phyloP scores from a whole-genome alignment of 2,113 vertebrate genomes.

The Circaetus gallicus region DNA sequence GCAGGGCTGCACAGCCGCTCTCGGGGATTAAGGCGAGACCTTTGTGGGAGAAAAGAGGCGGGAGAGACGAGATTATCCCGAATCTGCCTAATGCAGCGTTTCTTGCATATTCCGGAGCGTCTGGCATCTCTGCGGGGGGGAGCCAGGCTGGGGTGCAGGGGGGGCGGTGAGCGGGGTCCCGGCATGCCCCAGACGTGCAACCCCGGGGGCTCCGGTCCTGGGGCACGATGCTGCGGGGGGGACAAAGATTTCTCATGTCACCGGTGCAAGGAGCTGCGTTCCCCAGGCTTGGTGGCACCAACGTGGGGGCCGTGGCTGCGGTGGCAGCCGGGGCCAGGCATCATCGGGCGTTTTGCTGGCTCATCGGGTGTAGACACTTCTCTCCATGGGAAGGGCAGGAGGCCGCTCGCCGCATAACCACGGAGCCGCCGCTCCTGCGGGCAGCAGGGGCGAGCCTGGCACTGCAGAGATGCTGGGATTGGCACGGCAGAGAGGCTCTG shows the following conservation, averaged over 20 bases:
- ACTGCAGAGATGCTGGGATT: rapidly evolving
- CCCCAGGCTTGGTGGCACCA: rapidly evolving
- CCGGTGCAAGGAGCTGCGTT: rapidly evolving
- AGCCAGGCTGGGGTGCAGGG: not conserved
- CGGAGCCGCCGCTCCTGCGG: rapidly evolving
- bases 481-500: not conserved
- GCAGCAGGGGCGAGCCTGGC: not conserved
- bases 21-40: not conserved
- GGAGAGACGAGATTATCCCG: not conserved
- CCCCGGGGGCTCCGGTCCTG: rapidly evolving
- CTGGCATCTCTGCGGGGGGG: not conserved
- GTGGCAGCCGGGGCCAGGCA: not conserved
- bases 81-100: not conserved
- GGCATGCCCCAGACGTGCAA: rapidly evolving
- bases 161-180: rapidly evolving
- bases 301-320: rapidly evolving
- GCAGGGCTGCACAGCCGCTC: not conserved
- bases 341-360: rapidly evolving
- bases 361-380: rapidly evolving
- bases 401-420: rapidly evolving
- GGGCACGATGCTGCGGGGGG: rapidly evolving
- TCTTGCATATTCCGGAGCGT: not conserved
- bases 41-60: constrained; percentile 8
- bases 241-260: rapidly evolving
- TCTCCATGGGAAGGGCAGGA: rapidly evolving